A percentile compares a stretch with the other conserved stretches of the same genome.
Conservation (phyloP, 2,888 invertebrate genomes). For the Adela reaumurella region DNA sequence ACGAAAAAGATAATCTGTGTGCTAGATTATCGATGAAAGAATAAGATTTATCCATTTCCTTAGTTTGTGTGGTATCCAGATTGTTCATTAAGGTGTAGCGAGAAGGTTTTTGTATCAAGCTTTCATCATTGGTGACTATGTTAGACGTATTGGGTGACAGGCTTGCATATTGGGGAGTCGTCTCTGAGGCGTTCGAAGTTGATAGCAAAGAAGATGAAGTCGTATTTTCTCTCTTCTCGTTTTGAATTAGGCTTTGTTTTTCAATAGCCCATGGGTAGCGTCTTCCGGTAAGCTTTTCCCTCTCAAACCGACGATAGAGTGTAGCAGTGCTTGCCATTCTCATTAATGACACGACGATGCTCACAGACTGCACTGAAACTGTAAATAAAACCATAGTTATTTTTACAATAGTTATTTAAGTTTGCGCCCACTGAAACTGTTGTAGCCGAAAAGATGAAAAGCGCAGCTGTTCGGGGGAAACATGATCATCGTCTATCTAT, state of each 20-base stretch:
- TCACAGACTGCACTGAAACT: conserved; percentile 66
- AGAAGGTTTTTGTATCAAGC: not conserved
- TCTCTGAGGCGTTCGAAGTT: not conserved
- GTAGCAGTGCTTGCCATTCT: conserved; percentile 69
- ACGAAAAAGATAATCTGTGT: conserved; percentile 17
- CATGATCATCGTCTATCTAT: too few relatives aligned
- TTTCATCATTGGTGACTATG: not conserved
- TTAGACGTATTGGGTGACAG: too few relatives aligned
- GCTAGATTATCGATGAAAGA: conserved; percentile 12
- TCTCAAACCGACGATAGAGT: conserved; percentile 72
- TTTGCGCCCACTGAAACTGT: too few relatives aligned
- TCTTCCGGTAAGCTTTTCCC: conserved; percentile 69
- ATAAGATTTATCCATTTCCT: conserved; percentile 1
- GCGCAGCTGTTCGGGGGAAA: too few relatives aligned
- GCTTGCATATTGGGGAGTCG: too few relatives aligned
- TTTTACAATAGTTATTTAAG: too few relatives aligned
- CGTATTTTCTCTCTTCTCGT: conserved; percentile 26
- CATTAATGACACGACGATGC: conserved; percentile 63
- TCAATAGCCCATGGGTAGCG: conserved; percentile 66
- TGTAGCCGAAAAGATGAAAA: too few relatives aligned
- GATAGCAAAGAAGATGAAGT: not conserved
- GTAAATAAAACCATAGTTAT: conserved; percentile 17
- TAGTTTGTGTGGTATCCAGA: not conserved
- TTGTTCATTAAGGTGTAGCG: not conserved
- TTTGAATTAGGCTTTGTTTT: conserved; percentile 14